Percentiles rank a stretch among this genome's conserved stretches.
These are phyloP conservation scores for Crocuta crocuta DNA, from an alignment of 2,113 vertebrate genomes.

Conservation along the genomic window DNA sequence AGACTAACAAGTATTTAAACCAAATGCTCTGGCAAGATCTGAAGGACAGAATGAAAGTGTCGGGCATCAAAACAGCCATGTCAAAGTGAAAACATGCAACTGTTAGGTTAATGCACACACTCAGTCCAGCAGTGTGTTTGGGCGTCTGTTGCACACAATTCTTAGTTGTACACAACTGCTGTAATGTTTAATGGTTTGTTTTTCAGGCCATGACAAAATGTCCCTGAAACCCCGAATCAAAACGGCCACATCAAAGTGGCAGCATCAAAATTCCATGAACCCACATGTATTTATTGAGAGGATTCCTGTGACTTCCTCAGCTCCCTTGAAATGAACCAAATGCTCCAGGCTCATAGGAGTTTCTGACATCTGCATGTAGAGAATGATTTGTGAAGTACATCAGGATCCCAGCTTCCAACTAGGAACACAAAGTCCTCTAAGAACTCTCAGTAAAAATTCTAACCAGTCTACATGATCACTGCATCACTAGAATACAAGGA, in stretches of 20 bases:
- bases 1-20: constrained; percentile 17
- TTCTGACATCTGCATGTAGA: not conserved
- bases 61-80: not conserved
- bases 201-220: constrained; percentile 12
- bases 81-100: constrained; percentile 31
- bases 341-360: not conserved
- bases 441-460: not conserved
- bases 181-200: not conserved
- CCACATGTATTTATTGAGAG: constrained; percentile 39
- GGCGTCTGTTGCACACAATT: not conserved
- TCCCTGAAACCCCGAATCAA: constrained; percentile 41
- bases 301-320: not conserved
- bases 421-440: not conserved
- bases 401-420: not conserved
- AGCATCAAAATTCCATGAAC: constrained; percentile 30
- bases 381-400: not conserved
- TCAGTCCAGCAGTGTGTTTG: not conserved
- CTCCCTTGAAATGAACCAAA: constrained; percentile 28
- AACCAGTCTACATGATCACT: not conserved
- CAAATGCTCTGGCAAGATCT: constrained; percentile 22
- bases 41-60: not conserved
- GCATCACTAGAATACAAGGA: not conserved
- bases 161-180: not conserved
- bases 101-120: not conserved
- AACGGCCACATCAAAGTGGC: constrained; percentile 60